A percentile compares a stretch with the other conserved stretches of the same genome.
Evolutionary conservation across 2,888 invertebrate species (phyloP).

Genomic region (Ryuthela nishihirai): DNA sequence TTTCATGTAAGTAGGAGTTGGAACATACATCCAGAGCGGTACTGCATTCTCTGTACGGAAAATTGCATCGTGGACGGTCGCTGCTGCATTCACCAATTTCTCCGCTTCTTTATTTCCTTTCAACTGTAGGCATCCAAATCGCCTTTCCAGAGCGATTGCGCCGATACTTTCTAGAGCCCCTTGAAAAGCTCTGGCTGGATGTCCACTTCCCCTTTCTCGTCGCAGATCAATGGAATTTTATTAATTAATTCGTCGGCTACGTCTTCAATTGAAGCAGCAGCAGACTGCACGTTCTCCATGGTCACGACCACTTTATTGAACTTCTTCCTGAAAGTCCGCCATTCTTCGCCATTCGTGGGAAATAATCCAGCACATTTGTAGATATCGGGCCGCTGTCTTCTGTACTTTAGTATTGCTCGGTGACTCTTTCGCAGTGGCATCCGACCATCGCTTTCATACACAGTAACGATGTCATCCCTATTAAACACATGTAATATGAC

Average conservation of each 20-base stretch:
- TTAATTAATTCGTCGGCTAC: no score
- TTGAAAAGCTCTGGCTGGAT: constrained; percentile 66
- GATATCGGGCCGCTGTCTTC: constrained; percentile 64
- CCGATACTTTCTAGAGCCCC: constrained; percentile 75
- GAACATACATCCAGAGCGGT: constrained; percentile 66
- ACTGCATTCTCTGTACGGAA: constrained; percentile 66
- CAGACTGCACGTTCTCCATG: no score
- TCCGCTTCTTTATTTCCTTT: constrained; percentile 56
- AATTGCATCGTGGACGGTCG: constrained; percentile 66
- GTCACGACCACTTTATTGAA: no score
- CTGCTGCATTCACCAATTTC: constrained; percentile 66
- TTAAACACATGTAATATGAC: constrained; percentile 73
- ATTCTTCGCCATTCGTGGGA: no score
- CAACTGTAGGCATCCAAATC: constrained; percentile 67
- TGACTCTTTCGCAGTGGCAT: constrained; percentile 77
- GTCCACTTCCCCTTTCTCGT: constrained; percentile 51
- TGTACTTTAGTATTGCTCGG: constrained; percentile 70
- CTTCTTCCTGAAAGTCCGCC: no score
- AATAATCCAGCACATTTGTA: no score
- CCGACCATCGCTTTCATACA: constrained; percentile 65
- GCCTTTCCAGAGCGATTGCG: constrained; percentile 65
- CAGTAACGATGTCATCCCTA: constrained; percentile 72
- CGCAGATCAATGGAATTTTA: no score
- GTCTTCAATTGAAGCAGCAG: no score
- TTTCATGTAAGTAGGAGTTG: constrained; percentile 55